Evolutionary conservation across 2,888 invertebrate species (phyloP).

Genomic region (Zelleria hepariella): DNA sequence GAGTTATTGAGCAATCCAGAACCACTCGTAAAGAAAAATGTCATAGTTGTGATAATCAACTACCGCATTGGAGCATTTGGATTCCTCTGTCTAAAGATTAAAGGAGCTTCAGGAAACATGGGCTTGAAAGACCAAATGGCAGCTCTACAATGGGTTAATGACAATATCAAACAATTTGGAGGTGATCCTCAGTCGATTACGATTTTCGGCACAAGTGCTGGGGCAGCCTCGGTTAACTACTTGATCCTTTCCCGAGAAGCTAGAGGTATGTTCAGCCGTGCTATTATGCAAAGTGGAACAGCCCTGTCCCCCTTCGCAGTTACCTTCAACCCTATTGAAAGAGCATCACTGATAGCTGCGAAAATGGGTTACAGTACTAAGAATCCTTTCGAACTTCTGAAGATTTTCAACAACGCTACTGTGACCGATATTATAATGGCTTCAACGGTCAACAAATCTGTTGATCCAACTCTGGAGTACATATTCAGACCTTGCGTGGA

Average conservation of each 20-base stretch:
- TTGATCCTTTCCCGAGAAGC: conserved; percentile 13
- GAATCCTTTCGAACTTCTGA: conserved; percentile 14
- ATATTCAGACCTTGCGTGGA: conserved; percentile 11
- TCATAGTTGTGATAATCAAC: conserved; percentile 15
- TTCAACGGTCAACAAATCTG: conserved; percentile 5
- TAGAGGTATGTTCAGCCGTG: conserved; percentile 13
- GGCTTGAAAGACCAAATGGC: conserved; percentile 16
- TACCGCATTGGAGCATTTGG: conserved; percentile 16
- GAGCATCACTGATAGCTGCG: conserved; percentile 11
- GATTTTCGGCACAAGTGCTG: conserved; percentile 16
- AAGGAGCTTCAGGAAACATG: conserved; percentile 15
- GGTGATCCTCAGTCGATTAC: conserved; percentile 15
- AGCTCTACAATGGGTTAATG: conserved; percentile 14
- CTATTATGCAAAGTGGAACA: conserved; percentile 16
- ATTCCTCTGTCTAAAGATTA: conserved; percentile 15
- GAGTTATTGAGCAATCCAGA: conserved; percentile 13
- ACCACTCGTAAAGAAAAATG: conserved; percentile 13
- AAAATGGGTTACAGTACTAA: conserved; percentile 15
- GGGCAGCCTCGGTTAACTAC: conserved; percentile 14
- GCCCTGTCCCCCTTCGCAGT: conserved; percentile 15
- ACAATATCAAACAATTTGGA: conserved; percentile 14
- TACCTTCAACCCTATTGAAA: conserved; percentile 11
- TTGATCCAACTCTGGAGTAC: background rate
- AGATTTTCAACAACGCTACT: conserved; percentile 13
- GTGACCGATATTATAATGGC: conserved; percentile 13